These are phyloP conservation scores for Ancistrus triradiatus DNA, from an alignment of 2,113 vertebrate genomes.

Conservation along the genomic window DNA sequence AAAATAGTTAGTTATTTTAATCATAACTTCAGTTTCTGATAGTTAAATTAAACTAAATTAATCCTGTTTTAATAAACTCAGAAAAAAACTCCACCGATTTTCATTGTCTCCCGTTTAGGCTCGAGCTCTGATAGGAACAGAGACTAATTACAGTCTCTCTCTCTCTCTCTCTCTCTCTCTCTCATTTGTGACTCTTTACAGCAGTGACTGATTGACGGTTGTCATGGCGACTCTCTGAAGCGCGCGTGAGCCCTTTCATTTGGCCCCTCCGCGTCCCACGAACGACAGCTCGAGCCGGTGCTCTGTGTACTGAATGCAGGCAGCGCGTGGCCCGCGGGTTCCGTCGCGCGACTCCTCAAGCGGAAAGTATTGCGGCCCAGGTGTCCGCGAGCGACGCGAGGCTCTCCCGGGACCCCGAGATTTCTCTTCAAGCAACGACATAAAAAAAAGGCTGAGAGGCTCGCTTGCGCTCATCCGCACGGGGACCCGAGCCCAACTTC, in stretches of 20 bases:
- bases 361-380: slow-evolving; percentile 75
- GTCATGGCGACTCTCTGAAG: neutral
- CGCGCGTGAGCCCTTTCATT: slow-evolving; percentile 1
- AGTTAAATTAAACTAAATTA: too few species aligned
- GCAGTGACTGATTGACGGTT: neutral
- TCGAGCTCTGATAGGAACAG: too few species aligned
- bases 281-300: neutral
- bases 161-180: too few species aligned
- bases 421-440: slow-evolving; percentile 40
- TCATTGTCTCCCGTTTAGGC: too few species aligned
- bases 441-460: slow-evolving; percentile 23
- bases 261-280: neutral
- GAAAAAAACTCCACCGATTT: too few species aligned
- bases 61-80: too few species aligned
- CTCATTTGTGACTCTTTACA: too few species aligned
- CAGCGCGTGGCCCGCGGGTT: slow-evolving; percentile 58
- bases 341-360: slow-evolving; percentile 66
- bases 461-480: slow-evolving; percentile 26
- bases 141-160: too few species aligned
- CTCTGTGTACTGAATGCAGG: neutral
- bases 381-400: slow-evolving; percentile 66
- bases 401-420: slow-evolving; percentile 37
- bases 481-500: neutral
- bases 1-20: too few species aligned
- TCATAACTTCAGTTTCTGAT: too few species aligned